phyloP scores from a whole-genome alignment of 2,888 invertebrate species.

The Shargacucullia verbasci region DNA sequence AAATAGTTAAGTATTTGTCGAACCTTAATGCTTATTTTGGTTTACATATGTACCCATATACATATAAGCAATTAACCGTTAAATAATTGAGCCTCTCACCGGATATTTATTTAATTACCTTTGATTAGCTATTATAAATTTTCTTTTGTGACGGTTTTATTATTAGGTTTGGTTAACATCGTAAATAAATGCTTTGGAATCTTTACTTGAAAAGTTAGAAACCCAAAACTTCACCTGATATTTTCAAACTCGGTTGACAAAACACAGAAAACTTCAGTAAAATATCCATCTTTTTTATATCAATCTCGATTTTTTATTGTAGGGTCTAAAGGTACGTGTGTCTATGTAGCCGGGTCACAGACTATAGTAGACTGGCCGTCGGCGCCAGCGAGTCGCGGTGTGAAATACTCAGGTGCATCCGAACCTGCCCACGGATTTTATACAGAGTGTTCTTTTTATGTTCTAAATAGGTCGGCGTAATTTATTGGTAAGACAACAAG shows the following conservation, averaged over 20 bases:
- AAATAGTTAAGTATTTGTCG: too few relatives aligned
- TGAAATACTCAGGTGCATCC: conserved; percentile 92
- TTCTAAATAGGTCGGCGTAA: conserved; percentile 37
- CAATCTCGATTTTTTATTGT: neutral
- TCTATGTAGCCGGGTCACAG: conserved; percentile 65
- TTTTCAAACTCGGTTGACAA: too few relatives aligned
- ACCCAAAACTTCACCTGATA: too few relatives aligned
- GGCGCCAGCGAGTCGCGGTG: conserved; percentile 90
- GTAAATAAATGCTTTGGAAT: too few relatives aligned
- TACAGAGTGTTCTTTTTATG: conserved; percentile 72
- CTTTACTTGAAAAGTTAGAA: too few relatives aligned
- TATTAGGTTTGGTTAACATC: neutral
- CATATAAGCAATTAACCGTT: too few relatives aligned
- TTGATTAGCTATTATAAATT: too few relatives aligned
- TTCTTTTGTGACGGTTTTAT: too few relatives aligned
- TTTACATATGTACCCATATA: too few relatives aligned
- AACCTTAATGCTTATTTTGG: too few relatives aligned
- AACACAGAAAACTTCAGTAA: neutral
- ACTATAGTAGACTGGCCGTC: conserved; percentile 77
- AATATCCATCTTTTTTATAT: conserved; percentile 1
- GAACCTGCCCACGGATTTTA: conserved; percentile 85
- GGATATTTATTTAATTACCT: conserved; percentile 5
- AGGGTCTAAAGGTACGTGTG: conserved; percentile 54
- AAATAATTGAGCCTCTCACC: conserved; percentile 25
- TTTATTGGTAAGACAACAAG: conserved; percentile 28